A percentile compares a stretch with the other conserved stretches of the same genome.
Evolutionary conservation across 2,113 vertebrate species (phyloP).

Genomic region (Gracilinanus agilis): DNA sequence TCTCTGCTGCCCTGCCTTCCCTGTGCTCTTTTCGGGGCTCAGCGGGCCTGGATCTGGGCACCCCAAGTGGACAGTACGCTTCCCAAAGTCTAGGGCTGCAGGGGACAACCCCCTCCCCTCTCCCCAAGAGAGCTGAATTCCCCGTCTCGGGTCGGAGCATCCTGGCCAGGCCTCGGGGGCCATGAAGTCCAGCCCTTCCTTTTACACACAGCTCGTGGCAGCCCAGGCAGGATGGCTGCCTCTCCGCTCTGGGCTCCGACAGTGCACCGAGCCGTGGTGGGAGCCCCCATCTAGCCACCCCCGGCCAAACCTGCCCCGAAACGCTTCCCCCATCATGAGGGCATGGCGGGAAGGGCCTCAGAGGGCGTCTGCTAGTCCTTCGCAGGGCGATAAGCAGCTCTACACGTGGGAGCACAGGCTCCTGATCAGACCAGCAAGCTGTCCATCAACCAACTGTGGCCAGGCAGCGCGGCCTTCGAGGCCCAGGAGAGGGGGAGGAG

Average conservation of each 20-base stretch:
- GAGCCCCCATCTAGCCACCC: not conserved
- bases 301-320: no score
- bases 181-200: not conserved
- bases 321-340: no score
- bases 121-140: no score
- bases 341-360: no score
- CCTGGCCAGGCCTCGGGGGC: no score
- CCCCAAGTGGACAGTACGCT: not conserved
- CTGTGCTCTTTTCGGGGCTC: no score
- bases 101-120: not conserved
- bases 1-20: not conserved
- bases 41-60: no score
- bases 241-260: not conserved
- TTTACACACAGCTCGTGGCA: not conserved
- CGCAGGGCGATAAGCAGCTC: no score
- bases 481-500: not conserved
- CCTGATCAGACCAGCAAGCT: not conserved
- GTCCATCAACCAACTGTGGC: not conserved
- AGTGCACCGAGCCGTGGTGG: no score
- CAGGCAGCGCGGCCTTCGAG: not conserved
- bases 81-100: not conserved
- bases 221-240: not conserved
- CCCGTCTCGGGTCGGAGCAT: no score
- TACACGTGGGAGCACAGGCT: not conserved
- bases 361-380: no score